These are phyloP conservation scores for Cinclus mexicanus DNA, from an alignment of 2,113 vertebrate species.

Conservation along the genomic window DNA sequence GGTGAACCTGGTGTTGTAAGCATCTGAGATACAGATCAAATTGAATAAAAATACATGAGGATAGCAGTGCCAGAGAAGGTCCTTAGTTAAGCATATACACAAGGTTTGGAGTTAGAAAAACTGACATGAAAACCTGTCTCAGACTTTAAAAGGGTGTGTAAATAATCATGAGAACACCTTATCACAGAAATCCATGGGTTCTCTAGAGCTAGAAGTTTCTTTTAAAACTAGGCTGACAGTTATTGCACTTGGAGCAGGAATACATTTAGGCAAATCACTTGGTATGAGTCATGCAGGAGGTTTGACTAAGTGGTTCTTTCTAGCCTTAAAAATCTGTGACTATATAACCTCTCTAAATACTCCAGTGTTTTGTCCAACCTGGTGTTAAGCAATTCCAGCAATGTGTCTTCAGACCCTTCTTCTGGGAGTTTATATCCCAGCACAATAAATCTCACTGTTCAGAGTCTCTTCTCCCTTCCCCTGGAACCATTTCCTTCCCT, in stretches of 20 bases:
- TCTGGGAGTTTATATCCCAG: not conserved
- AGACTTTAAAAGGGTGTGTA: not conserved
- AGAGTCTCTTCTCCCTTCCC: not conserved
- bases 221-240: not conserved
- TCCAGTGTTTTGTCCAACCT: slow-evolving; percentile 13
- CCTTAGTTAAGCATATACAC: not conserved
- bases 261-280: slow-evolving; percentile 3
- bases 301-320: not conserved
- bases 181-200: not conserved
- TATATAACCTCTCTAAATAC: not conserved
- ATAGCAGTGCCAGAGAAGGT: not conserved
- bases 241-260: not conserved
- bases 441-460: not conserved
- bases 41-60: not conserved
- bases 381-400: slow-evolving; percentile 17
- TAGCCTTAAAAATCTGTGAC: slow-evolving; percentile 1
- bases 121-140: not conserved
- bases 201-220: not conserved
- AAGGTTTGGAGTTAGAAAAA: not conserved
- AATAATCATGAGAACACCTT: not conserved
- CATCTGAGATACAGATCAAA: not conserved
- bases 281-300: not conserved
- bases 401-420: not conserved
- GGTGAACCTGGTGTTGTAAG: not conserved
- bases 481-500: not conserved